Base-by-base conservation (phyloP, 2,113 vertebrate genomes). In the Lophura nycthemera region DNA sequence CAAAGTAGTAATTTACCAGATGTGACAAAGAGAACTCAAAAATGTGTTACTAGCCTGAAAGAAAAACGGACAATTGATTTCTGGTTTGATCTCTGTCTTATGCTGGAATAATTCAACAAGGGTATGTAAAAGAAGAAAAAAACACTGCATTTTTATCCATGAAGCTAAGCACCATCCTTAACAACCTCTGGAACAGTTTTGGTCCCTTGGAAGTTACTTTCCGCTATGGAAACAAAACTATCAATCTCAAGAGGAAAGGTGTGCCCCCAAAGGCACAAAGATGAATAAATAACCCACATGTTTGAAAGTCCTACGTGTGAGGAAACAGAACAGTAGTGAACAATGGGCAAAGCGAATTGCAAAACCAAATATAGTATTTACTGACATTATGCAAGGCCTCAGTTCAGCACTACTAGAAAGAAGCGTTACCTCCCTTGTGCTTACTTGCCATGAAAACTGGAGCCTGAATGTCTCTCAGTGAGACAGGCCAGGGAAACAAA, bases 1-100 rank as follows among this genome's bases (percentile, higher is more conserved):
- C 75, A 57, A 95, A 69, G 84, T 74, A 89, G n/a, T 89, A 45
- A 86, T 93, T 96, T 96, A 47, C 25, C 94, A 95, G 48, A 89
- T 90, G 63, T 15, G 4, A 43, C 72, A 93, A 74, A 11, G 65
- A 76, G 19, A 82, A 82, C 24, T 2, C 45, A 61, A 66, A 83
- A 74, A 16, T 25, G 34, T 40, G 1, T 65, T 67, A 89, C 34
- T 61, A 79, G 38, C 29, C 18, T 88, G 81, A 70, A 95, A 92
- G 47, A 76, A 95, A 81, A 95, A 69, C 7, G 89, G 74, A 52
- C 56, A 1, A 66, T 93, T 14, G 1, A 42, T 71, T 90, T 75
- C 78, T 91, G n/a, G 6, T 67, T 90, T 79, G 87, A 70, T 56
- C 45, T 79, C 59, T 88, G 66, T 82, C 2, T 88, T 92, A 67